Base-by-base conservation (phyloP, 2,888 invertebrate genomes). In the Octodonta nipae region DNA sequence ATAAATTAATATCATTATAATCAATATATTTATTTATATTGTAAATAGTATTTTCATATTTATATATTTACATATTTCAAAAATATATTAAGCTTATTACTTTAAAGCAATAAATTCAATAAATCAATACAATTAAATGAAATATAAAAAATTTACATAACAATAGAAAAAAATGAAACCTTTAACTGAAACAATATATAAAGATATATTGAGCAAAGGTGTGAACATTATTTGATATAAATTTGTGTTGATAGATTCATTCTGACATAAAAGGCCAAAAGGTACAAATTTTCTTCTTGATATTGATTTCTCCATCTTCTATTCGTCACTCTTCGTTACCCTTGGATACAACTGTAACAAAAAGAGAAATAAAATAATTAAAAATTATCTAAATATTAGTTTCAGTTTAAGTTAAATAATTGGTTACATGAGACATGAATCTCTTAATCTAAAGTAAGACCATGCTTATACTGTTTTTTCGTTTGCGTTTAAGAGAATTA, bases 151-250 rank as follows among this genome's bases (percentile, higher is more conserved):
- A 42, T 30, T 33, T 22, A 15, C 13, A 13, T 30, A 11, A 30
- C 12, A 20, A 15, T 20, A 30, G 13, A 30, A 30, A 30, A 46
- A 45, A 45, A 49, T 38, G 33, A 40, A 43, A 52, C 59, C 57
- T 60, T 59, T 48, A 46, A 50, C 56, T 49, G 46, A 43, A n/a
- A 53, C 58, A 60, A 61, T 61, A 61, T 60, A 54, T 38, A 36
- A 32, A 34, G 40, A 52, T 58, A 61, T 61, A 61, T 58, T 60
- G 61, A 60, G 60, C 56, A 56, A 60, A 61, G 59, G 60, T 54
- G 47, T 42, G 34, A 38, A 36, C 34, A 32, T 36, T 33, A 38
- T 35, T 11, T 34, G 26, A 32, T 33, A 35, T 27, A 35, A 33
- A 31, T 25, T 33, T 30, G 24, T 24, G 14, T 32, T 33, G 35